phyloP scores from a whole-genome alignment of 2,113 vertebrate genomes.

The Leucopternis melanops region DNA sequence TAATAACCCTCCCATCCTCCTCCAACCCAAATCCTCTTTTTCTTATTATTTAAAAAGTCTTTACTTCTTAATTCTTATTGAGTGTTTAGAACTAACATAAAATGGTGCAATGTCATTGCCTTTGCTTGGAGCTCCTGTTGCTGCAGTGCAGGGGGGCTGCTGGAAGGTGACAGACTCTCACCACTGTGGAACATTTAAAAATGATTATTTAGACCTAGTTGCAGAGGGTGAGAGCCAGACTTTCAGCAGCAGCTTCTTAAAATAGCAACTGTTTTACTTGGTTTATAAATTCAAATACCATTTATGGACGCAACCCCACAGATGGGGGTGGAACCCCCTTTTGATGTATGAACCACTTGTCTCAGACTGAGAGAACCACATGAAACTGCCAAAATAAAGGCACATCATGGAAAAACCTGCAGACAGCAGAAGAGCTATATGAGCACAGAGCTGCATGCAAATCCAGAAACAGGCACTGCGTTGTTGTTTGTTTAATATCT shows the following conservation, averaged over 20 bases:
- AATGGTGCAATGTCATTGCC: not conserved
- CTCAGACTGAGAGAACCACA: not conserved
- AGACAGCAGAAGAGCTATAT: not conserved
- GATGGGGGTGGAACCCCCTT: not conserved
- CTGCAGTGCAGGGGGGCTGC: not conserved
- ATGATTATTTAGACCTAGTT: not conserved
- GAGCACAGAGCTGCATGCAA: accelerated
- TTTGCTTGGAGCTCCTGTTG: not conserved
- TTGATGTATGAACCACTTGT: not conserved
- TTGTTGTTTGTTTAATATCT: accelerated
- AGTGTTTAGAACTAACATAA: not conserved
- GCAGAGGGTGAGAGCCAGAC: not conserved
- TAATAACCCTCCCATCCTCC: not conserved
- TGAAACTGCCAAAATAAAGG: not conserved
- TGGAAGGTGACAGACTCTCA: not conserved
- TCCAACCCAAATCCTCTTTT: not conserved
- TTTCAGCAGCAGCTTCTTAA: slow-evolving; percentile 36
- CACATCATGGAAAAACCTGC: slow-evolving; percentile 10
- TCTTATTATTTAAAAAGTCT: not conserved
- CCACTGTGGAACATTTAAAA: not conserved
- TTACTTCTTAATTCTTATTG: not conserved
- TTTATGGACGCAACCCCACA: slow-evolving; percentile 11
- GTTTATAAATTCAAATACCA: slow-evolving; percentile 42
- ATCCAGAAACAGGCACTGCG: not conserved
- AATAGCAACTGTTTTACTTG: not conserved